Conservation (phyloP, 2,113 vertebrate species). For the Manacus vitellinus region DNA sequence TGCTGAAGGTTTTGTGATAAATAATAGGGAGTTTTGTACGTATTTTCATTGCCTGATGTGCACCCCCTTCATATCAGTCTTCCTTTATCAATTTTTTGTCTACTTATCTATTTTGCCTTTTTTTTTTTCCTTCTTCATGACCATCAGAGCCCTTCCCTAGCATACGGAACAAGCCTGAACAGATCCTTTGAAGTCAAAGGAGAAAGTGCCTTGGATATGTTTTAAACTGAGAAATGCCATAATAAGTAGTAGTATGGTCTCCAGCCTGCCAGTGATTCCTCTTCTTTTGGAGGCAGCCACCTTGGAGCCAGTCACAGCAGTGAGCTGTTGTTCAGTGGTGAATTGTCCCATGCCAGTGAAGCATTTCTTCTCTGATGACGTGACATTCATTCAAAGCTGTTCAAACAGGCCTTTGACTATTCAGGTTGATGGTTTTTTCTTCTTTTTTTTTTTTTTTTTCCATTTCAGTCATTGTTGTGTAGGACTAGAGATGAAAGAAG, state of each 20-base stretch:
- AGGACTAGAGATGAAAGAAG: conserved; percentile 78
- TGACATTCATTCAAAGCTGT: conserved; percentile 42
- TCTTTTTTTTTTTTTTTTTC: not conserved
- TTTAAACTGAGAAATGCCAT: not conserved
- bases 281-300: conserved; percentile 8
- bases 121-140: not conserved
- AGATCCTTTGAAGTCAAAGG: not conserved
- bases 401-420: conserved; percentile 1
- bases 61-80: not conserved
- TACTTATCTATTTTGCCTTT: not conserved
- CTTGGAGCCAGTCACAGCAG: conserved; percentile 43
- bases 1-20: not conserved
- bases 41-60: not conserved
- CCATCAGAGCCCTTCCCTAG: not conserved
- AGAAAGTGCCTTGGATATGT: not conserved
- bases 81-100: not conserved
- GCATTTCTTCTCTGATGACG: not conserved
- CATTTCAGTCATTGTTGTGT: conserved; percentile 82
- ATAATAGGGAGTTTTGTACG: not conserved
- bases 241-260: not conserved
- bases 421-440: not conserved
- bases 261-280: not conserved
- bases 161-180: not conserved
- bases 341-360: conserved; percentile 41
- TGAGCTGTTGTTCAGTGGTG: conserved; percentile 6